Percentiles rank a stretch among this genome's conserved stretches.
Conservation (phyloP, 1,140 invertebrate genomes). For the Metopolophium dirhodum region DNA sequence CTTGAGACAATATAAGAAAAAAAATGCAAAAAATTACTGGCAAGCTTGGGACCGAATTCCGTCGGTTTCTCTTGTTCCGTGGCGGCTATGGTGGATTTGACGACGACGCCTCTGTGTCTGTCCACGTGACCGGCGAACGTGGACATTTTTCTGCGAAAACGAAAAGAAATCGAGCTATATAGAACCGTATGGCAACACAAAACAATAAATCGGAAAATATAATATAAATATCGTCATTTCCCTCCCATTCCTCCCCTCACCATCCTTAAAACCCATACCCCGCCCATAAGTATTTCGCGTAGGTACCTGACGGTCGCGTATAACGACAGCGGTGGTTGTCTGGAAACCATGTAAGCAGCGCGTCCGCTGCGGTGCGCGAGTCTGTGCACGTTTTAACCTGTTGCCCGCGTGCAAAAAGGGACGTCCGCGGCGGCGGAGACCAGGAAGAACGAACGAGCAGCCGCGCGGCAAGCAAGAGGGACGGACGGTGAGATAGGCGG, state of each 20-base stretch:
- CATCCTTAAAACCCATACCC: background rate
- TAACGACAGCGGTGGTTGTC: background rate
- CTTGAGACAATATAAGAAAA: background rate
- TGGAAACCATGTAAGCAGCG: constrained; percentile 30
- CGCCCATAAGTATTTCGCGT: background rate
- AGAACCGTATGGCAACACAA: background rate
- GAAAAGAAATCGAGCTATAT: background rate
- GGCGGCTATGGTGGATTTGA: constrained; percentile 69
- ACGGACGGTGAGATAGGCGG: background rate
- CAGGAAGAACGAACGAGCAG: background rate
- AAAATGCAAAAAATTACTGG: constrained; percentile 44
- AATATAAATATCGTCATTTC: background rate
- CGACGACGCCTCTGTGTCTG: constrained; percentile 74
- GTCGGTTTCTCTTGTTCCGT: constrained; percentile 55
- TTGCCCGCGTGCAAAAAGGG: constrained; percentile 50
- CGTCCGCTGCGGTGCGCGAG: constrained; percentile 11
- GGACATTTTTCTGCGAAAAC: constrained; percentile 33
- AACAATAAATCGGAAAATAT: background rate
- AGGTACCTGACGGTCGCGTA: constrained; percentile 26
- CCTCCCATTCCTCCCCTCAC: background rate
- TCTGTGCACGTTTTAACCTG: constrained; percentile 55
- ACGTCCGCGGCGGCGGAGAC: background rate
- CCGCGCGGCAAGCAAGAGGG: background rate
- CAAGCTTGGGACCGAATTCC: constrained; percentile 42
- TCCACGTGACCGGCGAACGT: constrained; percentile 70